Evolutionary conservation across 2,888 invertebrate genomes (phyloP), one percentile per base, ranked within the genome.

Genomic region (Leucophenga montana): DNA sequence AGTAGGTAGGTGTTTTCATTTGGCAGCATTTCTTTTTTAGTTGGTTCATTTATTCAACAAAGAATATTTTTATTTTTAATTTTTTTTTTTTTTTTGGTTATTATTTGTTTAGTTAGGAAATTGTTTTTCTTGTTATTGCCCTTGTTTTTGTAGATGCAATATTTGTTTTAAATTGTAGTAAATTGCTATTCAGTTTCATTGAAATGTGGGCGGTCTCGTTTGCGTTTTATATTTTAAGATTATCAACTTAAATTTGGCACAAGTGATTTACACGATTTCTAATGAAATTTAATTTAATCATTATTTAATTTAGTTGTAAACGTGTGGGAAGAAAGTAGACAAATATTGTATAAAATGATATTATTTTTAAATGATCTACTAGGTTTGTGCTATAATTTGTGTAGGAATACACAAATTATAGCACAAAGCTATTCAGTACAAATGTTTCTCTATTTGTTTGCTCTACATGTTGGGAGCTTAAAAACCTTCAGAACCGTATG

Each of bases 101-200:
- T 48, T 48, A 6, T 50, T 31, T 33, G 31, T 59, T 59, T 59
- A 16, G 33, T 33, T 59, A 31, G 59, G 14, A 33, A 31, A 33
- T 33, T 59, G 59, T 59, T 31, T n/a, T 3, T 59, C 6, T 59
- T 59, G 6, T 59, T 59, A 14, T 3, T 59, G 22, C 27, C 14
- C 3, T 59, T 59, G 33, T 59, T 59, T 11, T 56, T 33, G 5
- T 59, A 22, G 59, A 11, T 33, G 33, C 27, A 33, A 16, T 22
- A 33, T 59, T 59, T 59, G 31, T 59, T 59, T 59, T 59, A 59
- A 59, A 33, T 59, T 59, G 33, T 31, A 22, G 59, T 59, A 33
- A 59, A 59, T 59, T 33, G 59, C 27, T 59, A 33, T 59, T 59
- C 22, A 22, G 18, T 18, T 18, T 59, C 59, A 27, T 59, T 16